These are phyloP conservation scores for Ceyx melanurus DNA, from an alignment of 2,113 vertebrate species.

Conservation along the genomic window DNA sequence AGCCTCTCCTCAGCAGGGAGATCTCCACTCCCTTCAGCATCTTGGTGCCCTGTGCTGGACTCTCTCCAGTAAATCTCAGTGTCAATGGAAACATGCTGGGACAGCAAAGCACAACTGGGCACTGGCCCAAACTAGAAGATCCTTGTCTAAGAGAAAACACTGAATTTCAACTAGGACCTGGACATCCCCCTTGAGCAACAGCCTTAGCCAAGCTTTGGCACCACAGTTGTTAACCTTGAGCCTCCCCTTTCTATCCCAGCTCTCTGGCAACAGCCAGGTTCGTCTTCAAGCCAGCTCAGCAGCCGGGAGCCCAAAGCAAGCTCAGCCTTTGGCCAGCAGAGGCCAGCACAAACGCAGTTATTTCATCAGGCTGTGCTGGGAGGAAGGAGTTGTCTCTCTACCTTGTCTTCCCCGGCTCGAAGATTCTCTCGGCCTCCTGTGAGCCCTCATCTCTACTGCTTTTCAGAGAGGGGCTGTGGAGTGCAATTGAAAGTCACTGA, in stretches of 20 bases:
- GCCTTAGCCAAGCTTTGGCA: not conserved
- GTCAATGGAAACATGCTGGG: not conserved
- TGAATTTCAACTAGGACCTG: accelerated
- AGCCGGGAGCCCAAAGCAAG: accelerated
- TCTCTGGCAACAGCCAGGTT: not conserved
- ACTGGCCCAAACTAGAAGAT: not conserved
- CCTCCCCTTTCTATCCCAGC: not conserved
- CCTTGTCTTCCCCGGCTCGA: not conserved
- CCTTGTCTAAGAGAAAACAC: not conserved
- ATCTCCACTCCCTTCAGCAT: too few relatives aligned
- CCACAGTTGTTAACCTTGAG: not conserved
- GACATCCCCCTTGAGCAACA: not conserved
- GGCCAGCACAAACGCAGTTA: conserved; percentile 3
- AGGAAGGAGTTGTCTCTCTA: not conserved
- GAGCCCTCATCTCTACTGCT: not conserved
- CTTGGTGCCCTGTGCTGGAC: too few relatives aligned
- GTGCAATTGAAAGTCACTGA: not conserved
- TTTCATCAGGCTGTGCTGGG: not conserved
- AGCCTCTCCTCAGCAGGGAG: too few relatives aligned
- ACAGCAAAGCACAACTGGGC: not conserved
- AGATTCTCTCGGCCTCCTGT: not conserved
- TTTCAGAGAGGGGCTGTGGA: not conserved
- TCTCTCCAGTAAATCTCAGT: too few relatives aligned
- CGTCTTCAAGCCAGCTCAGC: not conserved
- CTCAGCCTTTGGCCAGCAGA: conserved; percentile 37